Conservation (phyloP, 2,888 invertebrate species). For the Dastarcus helophoroides region DNA sequence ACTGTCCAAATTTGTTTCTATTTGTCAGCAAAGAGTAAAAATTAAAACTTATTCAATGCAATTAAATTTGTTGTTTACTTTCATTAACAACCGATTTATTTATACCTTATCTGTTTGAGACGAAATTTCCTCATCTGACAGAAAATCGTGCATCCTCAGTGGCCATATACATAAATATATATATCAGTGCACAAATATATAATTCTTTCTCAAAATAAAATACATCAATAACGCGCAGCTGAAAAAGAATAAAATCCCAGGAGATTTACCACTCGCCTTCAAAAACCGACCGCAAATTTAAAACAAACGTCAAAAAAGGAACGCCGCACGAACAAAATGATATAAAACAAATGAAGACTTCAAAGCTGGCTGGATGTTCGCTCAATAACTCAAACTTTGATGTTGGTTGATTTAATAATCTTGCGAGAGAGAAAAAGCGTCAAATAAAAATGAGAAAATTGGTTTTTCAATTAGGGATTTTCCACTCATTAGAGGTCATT, state of each 20-base stretch:
- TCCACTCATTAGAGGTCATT: neutral
- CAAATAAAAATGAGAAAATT: neutral
- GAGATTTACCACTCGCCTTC: neutral
- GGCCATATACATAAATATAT: too few species aligned
- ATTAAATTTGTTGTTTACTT: too few species aligned
- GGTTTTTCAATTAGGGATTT: neutral
- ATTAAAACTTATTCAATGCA: too few species aligned
- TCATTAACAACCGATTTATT: too few species aligned
- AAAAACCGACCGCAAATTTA: neutral
- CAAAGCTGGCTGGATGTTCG: neutral
- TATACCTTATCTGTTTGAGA: too few species aligned
- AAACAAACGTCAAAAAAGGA: neutral
- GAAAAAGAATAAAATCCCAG: neutral
- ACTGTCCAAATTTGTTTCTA: too few species aligned
- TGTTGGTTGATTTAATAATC: constrained; percentile 1
- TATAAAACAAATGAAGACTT: constrained; percentile 1
- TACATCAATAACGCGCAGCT: too few species aligned
- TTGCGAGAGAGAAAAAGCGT: constrained; percentile 1
- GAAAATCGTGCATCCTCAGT: too few species aligned
- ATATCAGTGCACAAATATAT: too few species aligned
- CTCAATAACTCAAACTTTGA: neutral
- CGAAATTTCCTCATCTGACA: too few species aligned
- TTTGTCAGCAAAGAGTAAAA: too few species aligned
- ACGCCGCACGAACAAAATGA: neutral
- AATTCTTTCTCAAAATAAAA: too few species aligned